These are phyloP conservation scores for Drosophila pseudoobscura DNA, from an alignment of 1,140 invertebrate species.

Conservation along the genomic window DNA sequence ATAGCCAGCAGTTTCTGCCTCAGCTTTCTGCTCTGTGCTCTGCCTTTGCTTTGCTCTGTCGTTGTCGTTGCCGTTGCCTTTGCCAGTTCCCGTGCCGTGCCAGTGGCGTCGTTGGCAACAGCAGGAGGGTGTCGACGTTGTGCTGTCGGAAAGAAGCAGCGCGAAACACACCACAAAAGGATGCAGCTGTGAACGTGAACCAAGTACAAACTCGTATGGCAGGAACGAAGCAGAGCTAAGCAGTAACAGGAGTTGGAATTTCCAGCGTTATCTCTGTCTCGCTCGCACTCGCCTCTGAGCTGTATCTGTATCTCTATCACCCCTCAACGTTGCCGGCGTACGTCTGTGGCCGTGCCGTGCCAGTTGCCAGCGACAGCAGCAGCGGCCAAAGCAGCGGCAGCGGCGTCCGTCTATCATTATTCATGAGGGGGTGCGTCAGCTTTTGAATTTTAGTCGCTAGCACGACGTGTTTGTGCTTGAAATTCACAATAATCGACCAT, in stretches of 20 bases:
- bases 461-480: conserved; percentile 5
- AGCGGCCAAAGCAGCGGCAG: conserved; percentile 22
- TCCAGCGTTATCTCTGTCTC: conserved; percentile 17
- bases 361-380: conserved; percentile 14
- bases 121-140: conserved; percentile 15
- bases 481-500: conserved; percentile 5
- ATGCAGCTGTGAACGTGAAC: conserved; percentile 41
- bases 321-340: conserved; percentile 54
- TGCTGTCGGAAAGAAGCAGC: conserved; percentile 7
- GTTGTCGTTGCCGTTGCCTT: conserved; percentile 17
- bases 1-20: conserved; percentile 56
- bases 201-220: conserved; percentile 22
- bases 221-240: conserved; percentile 1
- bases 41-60: conserved; percentile 9
- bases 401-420: conserved; percentile 28
- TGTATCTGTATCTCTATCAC: conserved; percentile 53
- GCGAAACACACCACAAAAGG: conserved; percentile 38
- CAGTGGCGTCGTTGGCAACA: conserved; percentile 53
- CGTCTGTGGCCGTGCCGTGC: conserved; percentile 39
- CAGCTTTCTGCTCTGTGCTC: conserved; percentile 34
- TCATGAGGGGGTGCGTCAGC: conserved; percentile 32
- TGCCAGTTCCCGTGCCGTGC: conserved; percentile 26
- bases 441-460: conserved; percentile 19
- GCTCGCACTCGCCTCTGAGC: conserved; percentile 22
- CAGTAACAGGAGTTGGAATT: conserved; percentile 22